A percentile compares a stretch with the other conserved stretches of the same genome.
These are phyloP conservation scores for Metellina segmentata DNA, from an alignment of 2,888 invertebrate species.

Conservation along the genomic window DNA sequence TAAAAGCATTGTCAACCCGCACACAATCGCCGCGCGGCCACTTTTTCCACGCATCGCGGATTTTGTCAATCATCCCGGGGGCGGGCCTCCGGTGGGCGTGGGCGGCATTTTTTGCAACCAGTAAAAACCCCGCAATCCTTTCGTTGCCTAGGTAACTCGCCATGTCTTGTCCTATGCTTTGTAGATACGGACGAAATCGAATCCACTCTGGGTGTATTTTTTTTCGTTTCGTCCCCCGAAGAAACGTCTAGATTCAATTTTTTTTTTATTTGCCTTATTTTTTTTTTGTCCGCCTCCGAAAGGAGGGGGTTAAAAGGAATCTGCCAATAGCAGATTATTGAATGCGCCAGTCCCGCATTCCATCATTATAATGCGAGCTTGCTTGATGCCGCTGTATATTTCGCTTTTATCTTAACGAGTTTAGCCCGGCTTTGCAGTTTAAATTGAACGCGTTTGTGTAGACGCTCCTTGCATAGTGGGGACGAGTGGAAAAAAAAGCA, in stretches of 20 bases:
- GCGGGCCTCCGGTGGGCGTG: constrained; percentile 45
- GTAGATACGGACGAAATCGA: background rate
- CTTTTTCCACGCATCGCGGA: constrained; percentile 50
- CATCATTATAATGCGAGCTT: constrained; percentile 50
- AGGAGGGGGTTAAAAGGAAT: constrained; percentile 52
- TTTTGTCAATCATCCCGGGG: constrained; percentile 49
- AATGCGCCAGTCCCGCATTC: constrained; percentile 46
- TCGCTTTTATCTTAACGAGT: constrained; percentile 57
- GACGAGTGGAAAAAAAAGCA: background rate
- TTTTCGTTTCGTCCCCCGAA: background rate
- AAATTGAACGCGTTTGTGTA: constrained; percentile 54
- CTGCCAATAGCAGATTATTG: constrained; percentile 73
- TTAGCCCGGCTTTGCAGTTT: constrained; percentile 8
- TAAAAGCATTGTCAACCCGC: constrained; percentile 57
- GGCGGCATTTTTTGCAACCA: constrained; percentile 74
- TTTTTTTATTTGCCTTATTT: background rate
- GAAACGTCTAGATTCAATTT: background rate
- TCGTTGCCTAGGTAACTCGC: constrained; percentile 56
- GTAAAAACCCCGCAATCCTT: constrained; percentile 73
- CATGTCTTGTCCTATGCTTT: background rate
- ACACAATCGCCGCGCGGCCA: constrained; percentile 38
- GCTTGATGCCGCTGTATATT: constrained; percentile 32
- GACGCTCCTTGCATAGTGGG: background rate
- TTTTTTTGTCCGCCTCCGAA: background rate
- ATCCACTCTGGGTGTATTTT: background rate